Evolutionary conservation across 2,797 vertebrate species (phyloP), one percentile per base, ranked within the genome.

Genomic region (Girardinus metallicus): DNA sequence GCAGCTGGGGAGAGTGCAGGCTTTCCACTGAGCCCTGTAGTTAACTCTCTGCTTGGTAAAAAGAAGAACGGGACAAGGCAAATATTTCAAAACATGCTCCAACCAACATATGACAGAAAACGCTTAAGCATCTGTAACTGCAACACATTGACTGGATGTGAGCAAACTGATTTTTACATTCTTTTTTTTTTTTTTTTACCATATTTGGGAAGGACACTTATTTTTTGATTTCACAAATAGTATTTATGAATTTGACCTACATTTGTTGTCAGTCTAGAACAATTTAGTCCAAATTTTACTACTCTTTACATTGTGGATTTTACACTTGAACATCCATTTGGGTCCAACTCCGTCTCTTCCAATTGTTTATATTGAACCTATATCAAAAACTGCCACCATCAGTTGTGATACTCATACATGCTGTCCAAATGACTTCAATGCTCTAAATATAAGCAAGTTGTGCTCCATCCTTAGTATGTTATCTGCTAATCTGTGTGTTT

Each of bases 1-100:
- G 90, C 88, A 86, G 86, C 88, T 77, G 86, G 87, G 83, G 86
- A 91, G 84, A 87, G 82, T 78, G 31, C 85, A 82, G 84, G 84
- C 82, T 83, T 88, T 81, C 72, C 16, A 86, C 85, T 85, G 85
- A 91, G 83, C 53, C 83, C 82, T 82, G 84, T 83, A 77, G 85
- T 80, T 76, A 82, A 68, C 76, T 73, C 76, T 60, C 80, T 82
- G 83, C 79, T 73, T 81, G 84, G 79, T 79, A 86, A 85, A 77
- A 83, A 84, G 74, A 74, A 78, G 36, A 39, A 3, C 46, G 4
- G 21, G 53, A 84, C 81, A 79, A 53, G 86, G 77, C n/a, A 77
- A 74, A 43, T 2, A 71, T 92, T 88, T 75, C 82, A 88, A 84
- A 90, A 91, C 80, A 49, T 68, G 16, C 80, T 80, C 73, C 41